Evolutionary conservation across 2,113 vertebrate species (phyloP), one percentile per base, ranked within the genome.

Genomic region (Fulica atra): DNA sequence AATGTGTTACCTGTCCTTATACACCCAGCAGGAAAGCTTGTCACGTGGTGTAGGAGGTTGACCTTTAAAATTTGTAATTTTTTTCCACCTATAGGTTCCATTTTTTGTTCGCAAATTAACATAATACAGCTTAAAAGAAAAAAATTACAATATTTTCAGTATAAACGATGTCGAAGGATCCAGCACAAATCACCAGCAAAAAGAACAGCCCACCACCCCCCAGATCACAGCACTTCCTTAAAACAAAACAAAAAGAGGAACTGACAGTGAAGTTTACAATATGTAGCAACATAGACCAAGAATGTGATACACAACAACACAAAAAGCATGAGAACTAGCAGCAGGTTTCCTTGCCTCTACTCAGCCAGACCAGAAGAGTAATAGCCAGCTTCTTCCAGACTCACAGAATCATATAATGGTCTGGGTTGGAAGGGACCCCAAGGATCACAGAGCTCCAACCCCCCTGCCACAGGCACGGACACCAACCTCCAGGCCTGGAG

Each of bases 1-100:
- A 33, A 71, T 9, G n/a, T 10, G 83, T 97, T 96, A 99, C 99
- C 97, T 98, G 97, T 98, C 98, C 80, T 98, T 98, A 90, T 99
- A 98, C 70, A 99, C 98, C 99, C 99, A 99, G 98, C 99, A 99
- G 94, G 99, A 99, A 81, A 99, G 98, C 93, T 99, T 99, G 97
- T 99, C 99, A 95, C 99, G 98, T 74, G 99, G 98, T n/a, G 99
- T 99, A 20, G 99, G 99, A 80, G 98, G 98, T 9, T 98, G 98
- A 50, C 99, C 99, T 50, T 95, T 96, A 96, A 97, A 97, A 72
- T 98, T 97, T 9, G 87, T 95, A 40, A 99, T 96, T 97, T 98
- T 99, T 98, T 97, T 98, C 99, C 99, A 99, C 38, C 91, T 91
- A 85, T 98, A 99, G 87, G 97, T 98, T 88, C 97, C 98, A 56